Conservation (phyloP, 2,113 vertebrate genomes). For the Ovis aries region ARS-UI_Ramb_v3.0 NC_056065.1:69214001-69214500, state of each 20-base stretch:
- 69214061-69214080: not conserved
- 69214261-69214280: not conserved
- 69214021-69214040: not conserved
- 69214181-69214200: no score
- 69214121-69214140: not conserved
- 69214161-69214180: fast-evolving
- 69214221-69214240: not conserved
- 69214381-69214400: not conserved
- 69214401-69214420: not conserved
- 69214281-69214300: not conserved
- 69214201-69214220: not conserved
- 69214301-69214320: not conserved
- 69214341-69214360: not conserved
- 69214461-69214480: not conserved
- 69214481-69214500: not conserved
- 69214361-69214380: not conserved
- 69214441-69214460: not conserved
- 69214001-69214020: not conserved
- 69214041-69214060: not conserved
- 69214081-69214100: not conserved
- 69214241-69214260: no score
- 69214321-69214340: not conserved
- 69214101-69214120: not conserved
- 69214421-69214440: not conserved
- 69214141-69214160: not conserved